Evolutionary conservation across 1,140 invertebrate species (phyloP).

Genomic region (Ectropis grisescens): DNA sequence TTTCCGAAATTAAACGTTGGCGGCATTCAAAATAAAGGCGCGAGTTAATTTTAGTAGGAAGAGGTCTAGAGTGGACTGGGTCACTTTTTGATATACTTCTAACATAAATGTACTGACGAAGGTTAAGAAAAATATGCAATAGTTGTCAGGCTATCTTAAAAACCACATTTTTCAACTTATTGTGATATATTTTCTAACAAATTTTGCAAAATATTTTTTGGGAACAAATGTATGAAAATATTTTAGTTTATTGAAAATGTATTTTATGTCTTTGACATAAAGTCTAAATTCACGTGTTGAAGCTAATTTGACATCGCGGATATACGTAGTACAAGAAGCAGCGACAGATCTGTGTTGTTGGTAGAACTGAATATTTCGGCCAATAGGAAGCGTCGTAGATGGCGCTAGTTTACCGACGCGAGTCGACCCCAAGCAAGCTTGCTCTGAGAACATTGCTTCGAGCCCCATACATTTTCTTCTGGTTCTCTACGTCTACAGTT

Average conservation of each 20-base stretch:
- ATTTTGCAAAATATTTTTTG: slow-evolving; percentile 37
- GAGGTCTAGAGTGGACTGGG: slow-evolving; percentile 45
- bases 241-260: slow-evolving; percentile 11
- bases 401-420: slow-evolving; percentile 62
- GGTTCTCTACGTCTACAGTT: slow-evolving; percentile 68
- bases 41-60: slow-evolving; percentile 53
- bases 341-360: slow-evolving; percentile 29
- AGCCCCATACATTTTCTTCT: slow-evolving; percentile 71
- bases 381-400: slow-evolving; percentile 52
- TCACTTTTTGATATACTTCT: slow-evolving; percentile 64
- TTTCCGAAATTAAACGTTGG: slow-evolving; percentile 60
- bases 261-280: slow-evolving; percentile 3
- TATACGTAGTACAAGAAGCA: slow-evolving; percentile 59
- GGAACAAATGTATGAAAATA: slow-evolving; percentile 43
- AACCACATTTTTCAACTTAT: too few species aligned
- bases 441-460: slow-evolving; percentile 67
- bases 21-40: slow-evolving; percentile 64
- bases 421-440: slow-evolving; percentile 61
- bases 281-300: slow-evolving; percentile 17
- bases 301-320: slow-evolving; percentile 49
- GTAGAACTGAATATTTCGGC: slow-evolving; percentile 28
- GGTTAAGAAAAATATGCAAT: slow-evolving; percentile 28
- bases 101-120: slow-evolving; percentile 32
- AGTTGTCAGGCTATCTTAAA: too few species aligned
- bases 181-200: slow-evolving; percentile 20